Evolutionary conservation across 1,140 invertebrate species (phyloP), one percentile per base, ranked within the genome.

Genomic region (Hesperophylax magnus): DNA sequence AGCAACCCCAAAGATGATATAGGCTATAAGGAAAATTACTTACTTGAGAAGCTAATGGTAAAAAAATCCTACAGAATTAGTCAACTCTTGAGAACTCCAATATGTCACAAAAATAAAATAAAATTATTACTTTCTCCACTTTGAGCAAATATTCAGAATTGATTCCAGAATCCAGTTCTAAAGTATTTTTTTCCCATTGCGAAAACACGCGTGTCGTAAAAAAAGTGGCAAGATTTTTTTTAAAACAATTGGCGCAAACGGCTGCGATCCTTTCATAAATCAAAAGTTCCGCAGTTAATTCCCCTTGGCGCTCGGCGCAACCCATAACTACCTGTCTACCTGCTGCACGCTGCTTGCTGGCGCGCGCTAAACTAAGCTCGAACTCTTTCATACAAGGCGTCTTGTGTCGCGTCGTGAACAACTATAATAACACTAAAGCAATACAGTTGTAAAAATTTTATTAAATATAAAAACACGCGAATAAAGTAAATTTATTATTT

Each of bases 211-310:
- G 65, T 39, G 65, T 18, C n/a, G 39, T 9, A 18, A 18, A 69
- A 69, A 20, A 27, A 31, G 18, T 27, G 6, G 61, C 4, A 4
- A 18, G 4, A 24, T 65, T 27, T 65, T 65, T 65, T 34, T 5
- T 65, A n/a, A 9, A 65, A 65, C 61, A 65, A 65, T 65, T 27
- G 61, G 61, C 61, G 61, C 20, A n/a, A 65, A 24, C 22, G 61
- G 61, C 22, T 65, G 27, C 61, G 61, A 15, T 52, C 65, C n/a
- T 39, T 39, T 34, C 65, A 69, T 69, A 69, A 20, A 69, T 69
- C 65, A 69, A 69, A 69, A 69, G 65, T 69, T 69, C 65, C n/a
- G 65, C 65, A n/a, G 65, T 69, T 69, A 69, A 69, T 69, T 69
- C 65, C 34, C 56, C 17, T 1, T 39, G 34, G 34, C 34, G 34